A percentile compares a stretch with the other conserved stretches of the same genome.
Evolutionary conservation across 2,797 vertebrate species (phyloP).

Genomic region (Mormyrops boulengeri): DNA sequence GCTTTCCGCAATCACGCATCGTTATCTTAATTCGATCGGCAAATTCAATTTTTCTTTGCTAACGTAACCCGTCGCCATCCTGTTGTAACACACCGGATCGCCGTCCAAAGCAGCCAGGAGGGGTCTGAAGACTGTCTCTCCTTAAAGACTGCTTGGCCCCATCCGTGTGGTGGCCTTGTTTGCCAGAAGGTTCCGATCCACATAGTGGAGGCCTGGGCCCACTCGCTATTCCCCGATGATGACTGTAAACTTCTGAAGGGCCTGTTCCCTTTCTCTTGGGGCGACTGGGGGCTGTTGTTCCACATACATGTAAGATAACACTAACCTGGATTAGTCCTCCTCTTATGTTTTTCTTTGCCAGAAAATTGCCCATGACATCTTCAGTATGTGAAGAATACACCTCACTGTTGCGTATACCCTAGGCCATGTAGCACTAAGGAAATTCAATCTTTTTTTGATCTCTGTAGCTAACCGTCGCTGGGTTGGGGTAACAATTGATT

Average conservation of each 20-base stretch:
- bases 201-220: neutral
- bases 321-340: conserved; percentile 17
- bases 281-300: neutral
- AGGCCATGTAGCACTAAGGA: conserved; percentile 22
- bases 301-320: conserved; percentile 18
- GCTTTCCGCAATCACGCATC: neutral
- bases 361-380: conserved; percentile 21
- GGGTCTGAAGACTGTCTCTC: neutral
- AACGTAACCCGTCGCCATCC: neutral
- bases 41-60: conserved; percentile 8
- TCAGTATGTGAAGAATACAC: conserved; percentile 13
- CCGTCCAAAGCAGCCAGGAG: neutral
- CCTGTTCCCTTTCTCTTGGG: neutral
- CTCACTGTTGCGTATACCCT: conserved; percentile 13
- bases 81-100: neutral
- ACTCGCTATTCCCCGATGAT: neutral
- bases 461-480: conserved; percentile 18
- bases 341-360: conserved; percentile 21
- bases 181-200: neutral
- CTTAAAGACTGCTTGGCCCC: neutral
- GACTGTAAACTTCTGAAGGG: neutral
- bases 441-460: conserved; percentile 28
- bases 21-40: conserved; percentile 10
- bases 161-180: neutral
- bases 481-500: conserved; percentile 22